Conservation (phyloP, 1,140 invertebrate species). For the Drosophila orosa region DNA sequence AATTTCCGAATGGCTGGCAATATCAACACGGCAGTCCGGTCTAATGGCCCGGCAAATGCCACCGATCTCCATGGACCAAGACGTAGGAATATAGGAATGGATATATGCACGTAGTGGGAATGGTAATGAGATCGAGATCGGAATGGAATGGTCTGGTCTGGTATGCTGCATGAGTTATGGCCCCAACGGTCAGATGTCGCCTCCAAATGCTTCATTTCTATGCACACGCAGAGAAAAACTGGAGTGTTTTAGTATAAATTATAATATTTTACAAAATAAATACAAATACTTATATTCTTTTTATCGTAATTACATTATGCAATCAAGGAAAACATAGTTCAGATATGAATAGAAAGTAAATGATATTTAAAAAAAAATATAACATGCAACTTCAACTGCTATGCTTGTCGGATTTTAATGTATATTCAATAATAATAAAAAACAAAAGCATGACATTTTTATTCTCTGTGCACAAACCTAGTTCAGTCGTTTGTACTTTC, state of each 20-base stretch:
- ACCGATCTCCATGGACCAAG: conserved; percentile 58
- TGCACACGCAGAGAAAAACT: conserved; percentile 41
- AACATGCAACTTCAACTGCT: no score
- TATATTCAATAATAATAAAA: no score
- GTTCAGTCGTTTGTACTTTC: conserved; percentile 41
- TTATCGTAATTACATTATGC: no score
- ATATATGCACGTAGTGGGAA: conserved; percentile 25
- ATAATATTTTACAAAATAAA: conserved; percentile 9
- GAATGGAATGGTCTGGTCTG: conserved; percentile 47
- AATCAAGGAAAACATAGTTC: no score
- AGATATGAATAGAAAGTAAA: no score
- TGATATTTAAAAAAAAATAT: neutral
- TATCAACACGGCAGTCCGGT: conserved; percentile 45
- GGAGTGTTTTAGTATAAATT: neutral
- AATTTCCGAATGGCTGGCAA: conserved; percentile 60
- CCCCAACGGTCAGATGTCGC: conserved; percentile 66
- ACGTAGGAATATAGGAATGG: conserved; percentile 33
- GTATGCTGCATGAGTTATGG: conserved; percentile 52
- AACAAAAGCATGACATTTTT: no score
- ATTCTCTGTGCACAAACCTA: conserved; percentile 37
- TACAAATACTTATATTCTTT: no score
- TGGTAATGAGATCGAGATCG: conserved; percentile 39
- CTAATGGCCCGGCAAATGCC: conserved; percentile 69
- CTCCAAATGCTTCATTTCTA: conserved; percentile 65
- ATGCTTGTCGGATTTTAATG: no score